Conservation (phyloP, 2,113 vertebrate species). For the Barnardius zonarius region DNA sequence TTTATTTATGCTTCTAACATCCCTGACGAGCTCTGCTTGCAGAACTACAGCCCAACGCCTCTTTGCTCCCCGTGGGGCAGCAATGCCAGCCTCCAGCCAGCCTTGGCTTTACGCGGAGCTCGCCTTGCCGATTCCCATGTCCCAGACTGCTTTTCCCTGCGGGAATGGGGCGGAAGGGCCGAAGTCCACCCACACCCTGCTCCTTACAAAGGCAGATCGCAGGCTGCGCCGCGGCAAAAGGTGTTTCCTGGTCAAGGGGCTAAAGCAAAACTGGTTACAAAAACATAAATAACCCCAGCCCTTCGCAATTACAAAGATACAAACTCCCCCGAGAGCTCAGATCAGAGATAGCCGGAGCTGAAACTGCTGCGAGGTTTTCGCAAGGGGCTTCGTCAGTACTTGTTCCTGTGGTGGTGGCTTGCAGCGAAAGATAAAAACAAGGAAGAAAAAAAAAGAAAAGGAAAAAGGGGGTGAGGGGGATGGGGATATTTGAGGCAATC, state of each 20-base stretch:
- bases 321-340: background rate
- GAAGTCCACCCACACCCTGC: slow-evolving; percentile 3
- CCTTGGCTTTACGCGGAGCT: background rate
- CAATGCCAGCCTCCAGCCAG: background rate
- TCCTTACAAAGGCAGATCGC: background rate
- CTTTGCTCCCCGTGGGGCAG: background rate
- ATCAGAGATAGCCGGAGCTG: background rate
- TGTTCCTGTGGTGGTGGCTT: background rate
- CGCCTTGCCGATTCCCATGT: background rate
- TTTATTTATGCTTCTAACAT: background rate
- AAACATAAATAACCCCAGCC: background rate
- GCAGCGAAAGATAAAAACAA: background rate
- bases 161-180: background rate
- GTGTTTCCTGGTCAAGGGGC: background rate
- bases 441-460: background rate
- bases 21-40: rapidly evolving
- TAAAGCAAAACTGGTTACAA: background rate
- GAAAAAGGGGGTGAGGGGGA: rapidly evolving
- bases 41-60: background rate
- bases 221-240: rapidly evolving
- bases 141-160: rapidly evolving
- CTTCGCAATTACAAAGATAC: background rate
- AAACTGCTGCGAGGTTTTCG: background rate
- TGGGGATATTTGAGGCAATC: background rate
- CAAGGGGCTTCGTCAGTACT: background rate